Base-by-base conservation (phyloP, 64 coral and sea anemone genomes). In the Stichodactyla helianthus region DNA sequence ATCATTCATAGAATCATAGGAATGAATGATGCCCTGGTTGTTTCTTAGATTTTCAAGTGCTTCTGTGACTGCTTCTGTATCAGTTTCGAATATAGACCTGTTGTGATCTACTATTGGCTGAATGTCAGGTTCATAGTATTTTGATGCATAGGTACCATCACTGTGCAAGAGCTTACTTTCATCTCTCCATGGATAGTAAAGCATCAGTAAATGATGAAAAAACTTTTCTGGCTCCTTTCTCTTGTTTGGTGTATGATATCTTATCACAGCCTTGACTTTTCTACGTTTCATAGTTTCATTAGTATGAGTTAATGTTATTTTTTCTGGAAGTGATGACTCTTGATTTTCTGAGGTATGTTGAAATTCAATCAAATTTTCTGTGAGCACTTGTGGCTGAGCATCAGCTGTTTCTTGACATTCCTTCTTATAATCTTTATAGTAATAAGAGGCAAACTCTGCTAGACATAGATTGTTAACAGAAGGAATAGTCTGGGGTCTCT, bases 121-220 rank as follows among this genome's bases (percentile, higher is more conserved):
- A 22, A 82, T 54, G 5, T 11, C 50, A 52, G 79, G 79, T 26
- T 54, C 79, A 54, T 82, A 82, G 52, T 52, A 82, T 19, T 82
- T 82, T 82, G 79, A 35, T 22, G 79, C 79, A 82, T 82, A 82
- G 16, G 79, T 26, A 52, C 52, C 35, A 82, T 82, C 79, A 16
- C 35, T 82, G 31, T 17, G 17, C 28, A 82, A 82, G 14, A 82
- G 79, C 17, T 82, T 82, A 82, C 44, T 82, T 31, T 82, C 79
- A 82, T 82, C 79, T 84, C 83, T 84, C 83, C 83, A 84, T 84
- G 85, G 85, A 76, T 86, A 86, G 63, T 86, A 74, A 17, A 86
- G 61, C 85, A 86, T 86, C 14, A 86, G 63, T 76, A 86, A 76
- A 31, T 86, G 85, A 76, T 86, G 85, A 53, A 86, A 86, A 85